Conservation (phyloP, 2,797 vertebrate species). For the Lemur catta region DNA sequence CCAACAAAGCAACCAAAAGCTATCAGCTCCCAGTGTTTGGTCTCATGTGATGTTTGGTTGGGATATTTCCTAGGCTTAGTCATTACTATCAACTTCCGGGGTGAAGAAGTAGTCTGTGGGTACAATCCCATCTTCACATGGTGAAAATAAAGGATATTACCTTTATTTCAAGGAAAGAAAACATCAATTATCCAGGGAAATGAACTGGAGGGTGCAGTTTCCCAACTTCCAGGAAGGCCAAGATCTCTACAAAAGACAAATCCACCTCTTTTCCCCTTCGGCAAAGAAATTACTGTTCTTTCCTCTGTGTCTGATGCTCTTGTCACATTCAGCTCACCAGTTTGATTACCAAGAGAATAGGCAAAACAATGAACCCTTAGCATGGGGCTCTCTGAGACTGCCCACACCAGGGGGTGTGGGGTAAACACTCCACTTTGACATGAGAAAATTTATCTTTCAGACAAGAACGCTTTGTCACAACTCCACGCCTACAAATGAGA, state of each 20-base stretch:
- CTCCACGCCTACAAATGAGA: not conserved
- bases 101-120: not conserved
- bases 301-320: not conserved
- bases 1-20: not conserved
- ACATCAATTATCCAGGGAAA: conserved; percentile 63
- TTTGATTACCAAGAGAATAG: conserved; percentile 68
- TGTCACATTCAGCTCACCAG: conserved; percentile 61
- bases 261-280: not conserved
- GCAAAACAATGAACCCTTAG: conserved; percentile 44
- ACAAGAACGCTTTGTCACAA: not conserved
- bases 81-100: conserved; percentile 21
- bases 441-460: conserved; percentile 48
- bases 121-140: conserved; percentile 15
- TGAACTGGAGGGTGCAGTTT: conserved; percentile 59
- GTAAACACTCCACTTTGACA: not conserved
- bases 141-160: not conserved
- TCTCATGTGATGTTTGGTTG: conserved; percentile 41
- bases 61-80: conserved; percentile 61
- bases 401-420: not conserved
- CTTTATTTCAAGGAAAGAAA: conserved; percentile 57
- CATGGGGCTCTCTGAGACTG: conserved; percentile 4
- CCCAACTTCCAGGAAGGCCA: conserved; percentile 63
- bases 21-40: conserved; percentile 30
- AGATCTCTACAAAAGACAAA: conserved; percentile 34
- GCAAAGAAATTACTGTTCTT: conserved; percentile 56